These are phyloP conservation scores for Platanista minor DNA, from an alignment of 2,113 vertebrate species.

Conservation along the genomic window DNA sequence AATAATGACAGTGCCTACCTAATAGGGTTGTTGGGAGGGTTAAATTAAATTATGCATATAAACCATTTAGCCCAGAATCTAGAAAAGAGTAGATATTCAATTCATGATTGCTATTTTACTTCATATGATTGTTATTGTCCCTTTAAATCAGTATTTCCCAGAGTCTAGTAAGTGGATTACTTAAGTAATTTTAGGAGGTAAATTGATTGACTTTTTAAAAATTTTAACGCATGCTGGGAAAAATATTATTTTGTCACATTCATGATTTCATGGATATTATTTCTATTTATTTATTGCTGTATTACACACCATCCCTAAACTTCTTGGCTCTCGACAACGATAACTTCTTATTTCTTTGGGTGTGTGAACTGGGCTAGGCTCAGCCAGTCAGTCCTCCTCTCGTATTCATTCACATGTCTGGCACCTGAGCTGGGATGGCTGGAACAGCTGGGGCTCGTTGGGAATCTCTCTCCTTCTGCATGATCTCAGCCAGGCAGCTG, in stretches of 20 bases:
- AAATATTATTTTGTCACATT: not conserved
- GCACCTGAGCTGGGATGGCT: not conserved
- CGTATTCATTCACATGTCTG: not conserved
- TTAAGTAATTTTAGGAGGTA: not conserved
- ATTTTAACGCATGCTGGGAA: not conserved
- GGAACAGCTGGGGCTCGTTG: not conserved
- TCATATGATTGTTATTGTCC: not conserved
- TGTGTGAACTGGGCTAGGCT: not conserved
- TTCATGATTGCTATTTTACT: not conserved
- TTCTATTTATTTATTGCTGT: not conserved
- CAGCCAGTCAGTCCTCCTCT: not conserved
- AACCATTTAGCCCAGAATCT: not conserved
- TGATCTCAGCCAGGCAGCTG: not conserved
- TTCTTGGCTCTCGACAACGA: not conserved
- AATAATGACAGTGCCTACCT: not conserved
- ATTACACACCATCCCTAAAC: not conserved
- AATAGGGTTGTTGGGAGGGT: not conserved
- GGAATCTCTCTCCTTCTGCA: not conserved
- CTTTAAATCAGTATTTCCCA: not conserved
- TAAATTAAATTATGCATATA: not conserved
- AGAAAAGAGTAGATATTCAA: not conserved
- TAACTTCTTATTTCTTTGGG: not conserved
- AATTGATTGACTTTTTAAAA: not conserved
- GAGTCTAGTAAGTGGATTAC: slow-evolving; percentile 5
- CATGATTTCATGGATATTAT: slow-evolving; percentile 1